A percentile compares a stretch with the other conserved stretches of the same genome.
Evolutionary conservation across 1,140 invertebrate genomes (phyloP).

Genomic region (Lasioglossum baleicum): DNA sequence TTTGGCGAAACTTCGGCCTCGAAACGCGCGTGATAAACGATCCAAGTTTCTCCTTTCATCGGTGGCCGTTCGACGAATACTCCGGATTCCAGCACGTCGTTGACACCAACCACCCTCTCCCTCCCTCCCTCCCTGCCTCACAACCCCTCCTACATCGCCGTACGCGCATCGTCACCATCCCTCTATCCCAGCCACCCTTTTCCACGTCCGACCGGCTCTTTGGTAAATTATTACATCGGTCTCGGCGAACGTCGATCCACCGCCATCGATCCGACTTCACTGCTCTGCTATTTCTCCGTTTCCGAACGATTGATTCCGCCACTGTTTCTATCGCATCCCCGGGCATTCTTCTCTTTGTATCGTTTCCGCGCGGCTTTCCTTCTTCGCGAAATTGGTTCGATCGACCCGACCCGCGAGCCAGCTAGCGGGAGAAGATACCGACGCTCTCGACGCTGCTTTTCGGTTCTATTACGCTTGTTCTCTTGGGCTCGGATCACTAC

Average conservation of each 20-base stretch:
- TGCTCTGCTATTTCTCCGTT: background rate
- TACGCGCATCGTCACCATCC: background rate
- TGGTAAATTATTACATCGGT: conserved; percentile 36
- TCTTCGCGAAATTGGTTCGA: background rate
- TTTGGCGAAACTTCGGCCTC: conserved; percentile 42
- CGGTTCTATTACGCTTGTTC: no score
- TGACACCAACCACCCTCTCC: background rate
- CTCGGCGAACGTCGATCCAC: background rate
- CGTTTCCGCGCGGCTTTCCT: background rate
- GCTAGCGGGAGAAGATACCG: no score
- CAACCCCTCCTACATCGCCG: no score
- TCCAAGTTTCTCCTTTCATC: conserved; percentile 34
- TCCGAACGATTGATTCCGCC: background rate
- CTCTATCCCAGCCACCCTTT: conserved; percentile 4
- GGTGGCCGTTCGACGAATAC: conserved; percentile 29
- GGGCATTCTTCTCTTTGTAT: background rate
- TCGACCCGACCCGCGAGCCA: background rate
- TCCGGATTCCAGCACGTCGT: conserved; percentile 34
- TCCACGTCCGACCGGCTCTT: background rate
- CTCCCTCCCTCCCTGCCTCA: background rate
- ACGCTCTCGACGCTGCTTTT: no score
- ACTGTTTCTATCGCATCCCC: background rate
- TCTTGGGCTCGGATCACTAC: no score
- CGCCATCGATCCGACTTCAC: background rate
- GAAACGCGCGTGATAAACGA: conserved; percentile 54